Percentiles rank a stretch among this genome's conserved stretches.
These are phyloP conservation scores for Elysia crispata DNA, from an alignment of 2,888 invertebrate genomes.

Conservation along the genomic window DNA sequence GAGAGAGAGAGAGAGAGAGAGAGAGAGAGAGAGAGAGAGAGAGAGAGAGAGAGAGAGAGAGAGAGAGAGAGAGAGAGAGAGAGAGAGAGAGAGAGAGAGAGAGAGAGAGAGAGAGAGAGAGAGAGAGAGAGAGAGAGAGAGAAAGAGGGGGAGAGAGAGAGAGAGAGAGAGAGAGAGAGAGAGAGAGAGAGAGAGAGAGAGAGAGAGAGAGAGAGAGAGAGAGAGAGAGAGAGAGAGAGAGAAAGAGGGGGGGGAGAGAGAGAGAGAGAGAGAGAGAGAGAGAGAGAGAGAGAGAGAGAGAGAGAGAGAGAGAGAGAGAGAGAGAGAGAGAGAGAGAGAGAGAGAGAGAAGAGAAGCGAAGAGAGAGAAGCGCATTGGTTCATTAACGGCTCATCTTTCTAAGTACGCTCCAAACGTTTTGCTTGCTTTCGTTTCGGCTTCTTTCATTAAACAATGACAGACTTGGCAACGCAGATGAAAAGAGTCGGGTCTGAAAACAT, in stretches of 20 bases:
- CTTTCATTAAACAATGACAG: too few relatives aligned
- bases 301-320: slow-evolving; percentile 13
- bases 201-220: too few relatives aligned
- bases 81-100: background rate
- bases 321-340: background rate
- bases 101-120: slow-evolving; percentile 9
- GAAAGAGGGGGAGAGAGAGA: too few relatives aligned
- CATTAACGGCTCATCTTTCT: background rate
- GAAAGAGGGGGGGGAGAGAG: background rate
- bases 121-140: slow-evolving; percentile 17
- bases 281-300: slow-evolving; percentile 24
- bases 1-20: slow-evolving; percentile 12
- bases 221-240: too few relatives aligned
- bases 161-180: too few relatives aligned
- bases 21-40: slow-evolving; percentile 24
- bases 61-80: background rate
- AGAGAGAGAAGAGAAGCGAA: background rate
- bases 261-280: slow-evolving; percentile 11
- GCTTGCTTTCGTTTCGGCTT: too few relatives aligned
- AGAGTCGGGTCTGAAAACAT: too few relatives aligned
- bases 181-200: too few relatives aligned
- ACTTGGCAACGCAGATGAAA: too few relatives aligned
- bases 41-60: slow-evolving; percentile 10
- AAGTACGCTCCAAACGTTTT: too few relatives aligned
- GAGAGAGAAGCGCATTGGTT: background rate